These are phyloP conservation scores for Diadema setosum DNA, from an alignment of 35 echinoderm and acorn worm species.

Conservation along the genomic window DNA sequence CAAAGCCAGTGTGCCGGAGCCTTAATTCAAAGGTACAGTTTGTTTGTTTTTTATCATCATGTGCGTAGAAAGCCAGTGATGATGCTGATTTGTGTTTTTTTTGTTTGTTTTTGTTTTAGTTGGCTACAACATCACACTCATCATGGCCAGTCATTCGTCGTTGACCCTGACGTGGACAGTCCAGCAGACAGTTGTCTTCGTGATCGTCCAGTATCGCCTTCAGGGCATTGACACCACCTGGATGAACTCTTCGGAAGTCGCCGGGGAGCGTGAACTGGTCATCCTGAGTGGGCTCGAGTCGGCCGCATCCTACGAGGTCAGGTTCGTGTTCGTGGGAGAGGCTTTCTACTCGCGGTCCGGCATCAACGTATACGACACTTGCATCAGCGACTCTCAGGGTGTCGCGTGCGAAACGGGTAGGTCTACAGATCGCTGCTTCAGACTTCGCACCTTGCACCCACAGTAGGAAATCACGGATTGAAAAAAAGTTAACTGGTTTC, in stretches of 20 bases:
- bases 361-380: neutral
- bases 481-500: too few relatives aligned
- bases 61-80: too few relatives aligned
- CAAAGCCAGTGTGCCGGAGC: too few relatives aligned
- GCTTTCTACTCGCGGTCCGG: neutral
- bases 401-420: conserved; percentile 4
- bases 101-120: too few relatives aligned
- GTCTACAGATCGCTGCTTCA: too few relatives aligned
- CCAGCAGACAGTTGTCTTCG: neutral
- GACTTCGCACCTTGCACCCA: too few relatives aligned
- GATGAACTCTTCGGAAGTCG: neutral
- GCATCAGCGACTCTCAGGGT: neutral
- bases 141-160: neutral
- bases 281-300: neutral
- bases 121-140: neutral
- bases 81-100: too few relatives aligned
- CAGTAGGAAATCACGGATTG: too few relatives aligned
- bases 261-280: neutral
- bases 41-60: too few relatives aligned
- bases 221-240: neutral
- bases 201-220: neutral
- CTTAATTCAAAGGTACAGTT: too few relatives aligned
- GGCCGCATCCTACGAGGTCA: neutral
- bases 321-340: conserved; percentile 9
- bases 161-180: neutral